Evolutionary conservation across 2,113 vertebrate genomes (phyloP), one percentile per base, ranked within the genome.

Genomic region (Ictidomys tridecemlineatus): DNA sequence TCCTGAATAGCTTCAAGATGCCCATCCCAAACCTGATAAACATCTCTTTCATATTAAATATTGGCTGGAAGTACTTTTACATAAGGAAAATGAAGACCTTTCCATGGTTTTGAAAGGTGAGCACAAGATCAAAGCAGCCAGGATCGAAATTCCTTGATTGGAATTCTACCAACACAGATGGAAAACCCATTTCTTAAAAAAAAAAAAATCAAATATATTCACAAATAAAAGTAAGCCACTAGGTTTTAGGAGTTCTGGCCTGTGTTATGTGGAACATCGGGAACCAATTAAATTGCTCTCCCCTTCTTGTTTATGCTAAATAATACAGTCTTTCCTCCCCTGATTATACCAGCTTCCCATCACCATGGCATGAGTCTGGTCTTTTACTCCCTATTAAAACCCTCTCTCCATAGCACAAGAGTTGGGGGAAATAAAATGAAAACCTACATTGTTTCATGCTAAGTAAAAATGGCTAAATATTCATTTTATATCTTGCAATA

Each of bases 191-290:
- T 96, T 78, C 74, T 91, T 30, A 63, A 95, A 97, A 94, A 69
- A 98, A 63, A 95, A 97, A 94, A 69, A 98, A 89, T 97, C 73
- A 97, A 97, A 97, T 95, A 96, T 97, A 95, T 86, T 83, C 65
- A 93, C 85, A 96, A 98, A 98, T 67, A 97, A 94, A 98, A 97
- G 65, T 67, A 97, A 98, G 78, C 51, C 83, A 92, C 56, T 89
- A 10, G 88, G 87, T 94, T 93, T 98, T 93, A 98, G 97, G 96
- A 39, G 22, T 65, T 97, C 95, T 69, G 92, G 85, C 83, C 74
- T 96, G 28, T 26, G 39, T 39, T 97, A 84, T 92, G 56, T 56
- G 48, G 89, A 97, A 79, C 92, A 95, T 79, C 53, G 93, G 94
- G 79, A 98, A 97, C 53, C 92, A 98, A 97, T 96, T 96, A 95